Evolutionary conservation across 2,888 invertebrate species (phyloP).

Genomic region (Diarsia mendica): DNA sequence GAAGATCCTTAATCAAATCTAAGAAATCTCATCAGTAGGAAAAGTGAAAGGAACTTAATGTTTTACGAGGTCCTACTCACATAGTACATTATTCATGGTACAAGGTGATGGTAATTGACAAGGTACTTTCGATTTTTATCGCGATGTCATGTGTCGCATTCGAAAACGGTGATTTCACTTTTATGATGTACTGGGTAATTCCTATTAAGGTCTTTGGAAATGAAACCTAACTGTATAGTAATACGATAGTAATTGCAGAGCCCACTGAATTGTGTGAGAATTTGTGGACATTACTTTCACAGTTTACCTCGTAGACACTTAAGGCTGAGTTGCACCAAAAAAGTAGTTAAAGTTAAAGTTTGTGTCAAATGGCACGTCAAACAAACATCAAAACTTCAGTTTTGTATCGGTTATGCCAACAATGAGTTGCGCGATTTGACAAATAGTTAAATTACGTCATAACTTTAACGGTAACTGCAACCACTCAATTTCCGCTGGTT

Average conservation of each 20-base stretch:
- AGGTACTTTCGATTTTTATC: constrained; percentile 61
- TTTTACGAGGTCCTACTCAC: constrained; percentile 35
- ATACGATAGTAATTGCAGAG: not conserved
- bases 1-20: not conserved
- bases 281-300: not conserved
- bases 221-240: not conserved
- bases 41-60: constrained; percentile 54
- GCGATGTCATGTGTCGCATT: constrained; percentile 56
- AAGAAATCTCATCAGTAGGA: constrained; percentile 42
- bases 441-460: too few relatives aligned
- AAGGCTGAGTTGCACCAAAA: too few relatives aligned
- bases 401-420: too few relatives aligned
- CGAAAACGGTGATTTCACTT: constrained; percentile 57
- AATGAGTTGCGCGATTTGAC: too few relatives aligned
- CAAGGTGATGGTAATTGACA: constrained; percentile 58
- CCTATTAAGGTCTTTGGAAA: not conserved
- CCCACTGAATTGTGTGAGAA: not conserved
- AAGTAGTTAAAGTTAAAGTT: too few relatives aligned
- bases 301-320: not conserved
- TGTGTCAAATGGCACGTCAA: too few relatives aligned
- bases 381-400: too few relatives aligned
- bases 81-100: constrained; percentile 62
- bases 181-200: constrained; percentile 37
- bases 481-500: too few relatives aligned
- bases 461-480: too few relatives aligned